Evolutionary conservation across 2,797 vertebrate species (phyloP), one percentile per base, ranked within the genome.

Genomic region (Thripadectes ignobilis): DNA sequence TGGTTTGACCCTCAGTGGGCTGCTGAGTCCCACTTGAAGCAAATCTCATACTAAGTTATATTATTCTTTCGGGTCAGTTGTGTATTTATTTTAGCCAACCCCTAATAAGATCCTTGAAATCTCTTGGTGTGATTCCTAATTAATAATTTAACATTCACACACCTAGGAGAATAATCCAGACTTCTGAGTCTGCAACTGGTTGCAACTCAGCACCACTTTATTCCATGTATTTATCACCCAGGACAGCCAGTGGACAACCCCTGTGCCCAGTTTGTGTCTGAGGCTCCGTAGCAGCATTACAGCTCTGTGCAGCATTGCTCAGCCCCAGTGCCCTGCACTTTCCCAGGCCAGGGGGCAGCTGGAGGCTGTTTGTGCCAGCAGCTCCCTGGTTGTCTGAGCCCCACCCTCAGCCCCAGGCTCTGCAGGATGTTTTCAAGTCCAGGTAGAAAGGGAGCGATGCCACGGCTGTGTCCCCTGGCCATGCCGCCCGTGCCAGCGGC

Each of bases 401-500:
- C 77, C 81, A 68, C 91, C 54, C 8, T 0, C 68, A 88, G 83
- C 91, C 80, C 57, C 6, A 4, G 68, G 90, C 81, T n/a, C 43
- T 12, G 7, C 4, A 3, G 79, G 82, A 76, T 87, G 85, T 67
- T 85, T 74, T 59, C 27, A 43, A 82, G 59, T 23, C 79, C 75
- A 5, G 18, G 7, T 30, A 43, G 76, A 41, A 81, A 18, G 0
- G 0, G 48, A 18, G 14, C 6, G n/a, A 6, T 41, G 77, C 81
- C 78, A 71, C 5, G 19, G 45, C 76, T 88, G 61, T 61, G 85
- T 88, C 62, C 82, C 65, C 75, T 80, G 83, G 86, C 84, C 71
- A 18, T 62, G 59, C 52, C 10, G 2, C 78, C 68, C 1, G 1
- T 89, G 93, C 94, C 91, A 75, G 43, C 6, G 0, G 59, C 85